These are phyloP conservation scores for Passer montanus DNA, from an alignment of 2,113 vertebrate species.

Conservation along the genomic window DNA sequence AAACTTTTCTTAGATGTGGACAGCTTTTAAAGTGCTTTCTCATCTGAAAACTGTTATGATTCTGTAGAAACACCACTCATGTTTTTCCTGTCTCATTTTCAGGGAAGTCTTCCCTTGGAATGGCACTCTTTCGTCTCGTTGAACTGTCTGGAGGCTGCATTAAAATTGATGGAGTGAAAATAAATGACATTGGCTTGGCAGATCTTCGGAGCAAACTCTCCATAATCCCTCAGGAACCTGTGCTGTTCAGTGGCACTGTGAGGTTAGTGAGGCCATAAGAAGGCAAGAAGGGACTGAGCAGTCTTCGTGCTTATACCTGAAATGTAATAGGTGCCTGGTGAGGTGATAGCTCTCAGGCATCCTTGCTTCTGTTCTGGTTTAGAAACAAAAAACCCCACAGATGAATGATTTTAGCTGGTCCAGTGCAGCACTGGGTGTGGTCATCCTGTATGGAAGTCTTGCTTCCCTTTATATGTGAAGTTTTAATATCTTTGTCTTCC, in stretches of 20 bases:
- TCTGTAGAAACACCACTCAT: neutral
- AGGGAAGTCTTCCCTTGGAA: slow-evolving; percentile 93
- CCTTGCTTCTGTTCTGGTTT: neutral
- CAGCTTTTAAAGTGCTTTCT: neutral
- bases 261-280: slow-evolving; percentile 72
- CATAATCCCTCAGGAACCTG: slow-evolving; percentile 93
- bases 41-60: neutral
- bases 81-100: neutral
- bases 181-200: slow-evolving; percentile 89
- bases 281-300: neutral
- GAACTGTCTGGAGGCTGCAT: slow-evolving; percentile 90
- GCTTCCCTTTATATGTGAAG: neutral
- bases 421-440: neutral
- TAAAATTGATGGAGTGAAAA: slow-evolving; percentile 88
- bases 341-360: neutral
- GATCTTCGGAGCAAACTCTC: slow-evolving; percentile 93
- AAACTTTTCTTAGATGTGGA: neutral
- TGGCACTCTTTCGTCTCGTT: slow-evolving; percentile 88
- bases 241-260: slow-evolving; percentile 91
- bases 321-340: neutral
- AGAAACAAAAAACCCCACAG: neutral
- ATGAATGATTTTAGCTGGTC: neutral
- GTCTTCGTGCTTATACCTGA: neutral
- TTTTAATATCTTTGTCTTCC: neutral
- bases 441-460: neutral